Evolutionary conservation across 2,113 vertebrate species (phyloP), one percentile per base, ranked within the genome.

Genomic region (Epinephelus cyanopodus): DNA sequence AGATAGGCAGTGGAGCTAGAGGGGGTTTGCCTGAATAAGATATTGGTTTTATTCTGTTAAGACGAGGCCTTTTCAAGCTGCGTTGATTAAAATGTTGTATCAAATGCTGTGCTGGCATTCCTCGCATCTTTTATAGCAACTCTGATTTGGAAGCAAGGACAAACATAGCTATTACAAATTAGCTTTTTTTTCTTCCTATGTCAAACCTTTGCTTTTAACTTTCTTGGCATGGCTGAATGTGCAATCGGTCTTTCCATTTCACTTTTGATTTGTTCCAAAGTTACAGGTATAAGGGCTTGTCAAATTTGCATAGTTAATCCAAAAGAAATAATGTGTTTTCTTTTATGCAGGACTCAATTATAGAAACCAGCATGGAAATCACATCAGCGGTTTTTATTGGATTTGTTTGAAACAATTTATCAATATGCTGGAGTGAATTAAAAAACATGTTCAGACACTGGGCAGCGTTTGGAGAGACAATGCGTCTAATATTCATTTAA

Each of bases 241-340:
- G 27, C 42, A 74, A 33, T 74, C 64, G 25, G 50, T 79, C 60
- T 65, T 89, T 79, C 77, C n/a, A 83, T 90, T 86, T 80, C 69
- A 75, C 75, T 87, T 92, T 89, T 81, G n/a, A 77, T 88, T 89
- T 89, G 60, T 76, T 88, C 64, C 60, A 61, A 79, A 83, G 63
- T 68, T 80, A 80, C 67, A 71, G 80, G 67, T 73, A 14, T n/a
- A 87, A 87, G 64, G 65, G 74, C 57, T 82, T 85, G 52, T 79
- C 37, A 71, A 45, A 87, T 89, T 85, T 89, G 75, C 74, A 81
- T 72, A 73, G 25, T 70, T 85, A 84, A 88, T 78, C 83, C 63
- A n/a, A 21, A 21, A 65, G 45, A 87, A 83, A 77, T 81, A 70
- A 79, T 80, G 65, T 69, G 63, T 74, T 80, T 74, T 74, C 57